These are phyloP conservation scores for Aphrophora alni DNA, from an alignment of 2,888 invertebrate genomes.

Conservation along the genomic window DNA sequence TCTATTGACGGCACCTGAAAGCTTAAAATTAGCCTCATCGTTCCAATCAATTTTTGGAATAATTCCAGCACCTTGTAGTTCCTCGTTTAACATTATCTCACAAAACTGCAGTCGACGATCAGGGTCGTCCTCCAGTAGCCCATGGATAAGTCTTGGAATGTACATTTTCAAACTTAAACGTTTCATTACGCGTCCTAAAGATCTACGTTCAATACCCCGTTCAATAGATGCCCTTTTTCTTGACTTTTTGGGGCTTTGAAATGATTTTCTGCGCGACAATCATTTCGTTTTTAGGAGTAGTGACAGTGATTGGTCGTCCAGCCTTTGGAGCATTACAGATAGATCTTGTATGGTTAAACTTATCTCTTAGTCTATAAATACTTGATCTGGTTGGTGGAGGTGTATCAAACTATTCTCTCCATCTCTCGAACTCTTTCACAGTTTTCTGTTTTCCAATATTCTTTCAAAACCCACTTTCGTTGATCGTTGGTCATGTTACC, in stretches of 20 bases:
- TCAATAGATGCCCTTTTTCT: conserved; percentile 15
- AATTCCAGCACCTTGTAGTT: conserved; percentile 21
- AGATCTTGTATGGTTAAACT: neutral
- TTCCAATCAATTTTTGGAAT: conserved; percentile 12
- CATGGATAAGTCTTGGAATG: no score
- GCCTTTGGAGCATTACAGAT: conserved; percentile 9
- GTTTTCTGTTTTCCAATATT: conserved; percentile 20
- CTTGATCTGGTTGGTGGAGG: conserved; percentile 18
- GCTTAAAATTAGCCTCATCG: conserved; percentile 34
- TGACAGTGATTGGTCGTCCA: conserved; percentile 16
- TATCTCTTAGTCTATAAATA: conserved; percentile 19
- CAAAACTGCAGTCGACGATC: conserved; percentile 23
- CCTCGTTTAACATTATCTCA: conserved; percentile 27
- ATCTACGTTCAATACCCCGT: conserved; percentile 2
- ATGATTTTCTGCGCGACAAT: neutral
- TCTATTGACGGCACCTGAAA: conserved; percentile 29
- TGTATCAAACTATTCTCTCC: conserved; percentile 10
- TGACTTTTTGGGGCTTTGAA: neutral
- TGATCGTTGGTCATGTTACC: conserved; percentile 27
- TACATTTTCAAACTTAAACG: no score
- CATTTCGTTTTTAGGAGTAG: conserved; percentile 15
- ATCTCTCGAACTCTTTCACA: conserved; percentile 27
- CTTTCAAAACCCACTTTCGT: conserved; percentile 10
- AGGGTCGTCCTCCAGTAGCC: no score
- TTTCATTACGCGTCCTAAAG: conserved; percentile 19